Conservation (phyloP, 2,113 vertebrate species). For the Cepphus grylle region DNA sequence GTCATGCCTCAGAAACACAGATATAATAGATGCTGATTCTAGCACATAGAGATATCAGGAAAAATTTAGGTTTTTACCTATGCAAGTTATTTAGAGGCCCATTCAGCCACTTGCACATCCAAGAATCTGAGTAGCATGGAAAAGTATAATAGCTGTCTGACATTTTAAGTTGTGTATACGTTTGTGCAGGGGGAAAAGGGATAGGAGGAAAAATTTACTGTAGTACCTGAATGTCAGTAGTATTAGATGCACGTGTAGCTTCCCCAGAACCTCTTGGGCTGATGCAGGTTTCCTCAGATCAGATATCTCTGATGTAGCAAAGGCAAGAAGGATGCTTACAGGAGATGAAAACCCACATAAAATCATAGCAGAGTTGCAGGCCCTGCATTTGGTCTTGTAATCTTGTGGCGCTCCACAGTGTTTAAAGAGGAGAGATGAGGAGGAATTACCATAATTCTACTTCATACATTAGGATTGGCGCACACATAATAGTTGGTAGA, state of each 20-base stretch:
- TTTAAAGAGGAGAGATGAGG: neutral
- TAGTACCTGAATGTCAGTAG: neutral
- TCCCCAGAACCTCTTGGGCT: neutral
- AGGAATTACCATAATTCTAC: neutral
- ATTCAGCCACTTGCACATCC: neutral
- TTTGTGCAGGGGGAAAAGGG: neutral
- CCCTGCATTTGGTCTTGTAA: neutral
- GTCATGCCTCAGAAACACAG: neutral
- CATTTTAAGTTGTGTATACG: neutral
- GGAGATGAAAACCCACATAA: neutral
- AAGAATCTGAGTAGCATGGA: neutral
- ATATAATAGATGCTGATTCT: neutral
- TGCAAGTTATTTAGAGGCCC: neutral
- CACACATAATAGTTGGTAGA: neutral
- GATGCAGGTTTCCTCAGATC: neutral
- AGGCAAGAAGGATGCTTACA: neutral
- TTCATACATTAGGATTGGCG: neutral
- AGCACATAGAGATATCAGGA: neutral
- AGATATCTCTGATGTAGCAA: neutral
- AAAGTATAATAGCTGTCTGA: neutral
- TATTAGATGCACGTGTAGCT: neutral
- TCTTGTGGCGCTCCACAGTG: neutral
- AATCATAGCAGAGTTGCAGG: neutral
- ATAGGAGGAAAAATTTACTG: neutral
- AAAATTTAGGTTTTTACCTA: neutral